Evolutionary conservation across 1,140 invertebrate species (phyloP).

Genomic region (Drosophila pruinosa): DNA sequence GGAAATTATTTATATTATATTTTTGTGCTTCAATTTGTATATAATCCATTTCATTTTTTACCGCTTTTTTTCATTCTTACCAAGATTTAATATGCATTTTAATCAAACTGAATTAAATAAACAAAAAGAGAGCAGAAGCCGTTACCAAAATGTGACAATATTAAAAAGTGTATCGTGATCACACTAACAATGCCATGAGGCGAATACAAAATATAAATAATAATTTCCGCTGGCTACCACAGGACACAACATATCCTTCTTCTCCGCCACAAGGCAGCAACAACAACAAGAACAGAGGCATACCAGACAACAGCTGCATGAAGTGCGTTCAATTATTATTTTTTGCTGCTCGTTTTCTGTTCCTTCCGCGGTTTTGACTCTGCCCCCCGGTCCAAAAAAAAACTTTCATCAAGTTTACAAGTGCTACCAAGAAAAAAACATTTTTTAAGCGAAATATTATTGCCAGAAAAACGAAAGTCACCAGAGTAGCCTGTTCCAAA

Average conservation of each 20-base stretch:
- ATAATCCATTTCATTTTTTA: conserved; percentile 47
- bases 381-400: conserved; percentile 37
- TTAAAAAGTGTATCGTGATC: conserved; percentile 56
- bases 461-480: conserved; percentile 45
- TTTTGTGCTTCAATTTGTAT: conserved; percentile 56
- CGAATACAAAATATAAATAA: conserved; percentile 70
- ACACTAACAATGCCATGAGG: conserved; percentile 33
- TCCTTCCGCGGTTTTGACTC: conserved; percentile 6
- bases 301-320: conserved; percentile 68
- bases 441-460: conserved; percentile 68
- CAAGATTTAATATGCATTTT: conserved; percentile 79
- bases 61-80: conserved; percentile 31
- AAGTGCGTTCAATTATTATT: conserved; percentile 74
- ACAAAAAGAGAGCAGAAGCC: conserved; percentile 27
- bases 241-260: conserved; percentile 65
- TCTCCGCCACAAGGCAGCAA: conserved; percentile 25
- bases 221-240: conserved; percentile 72
- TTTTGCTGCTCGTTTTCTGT: conserved; percentile 29
- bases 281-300: conserved; percentile 28
- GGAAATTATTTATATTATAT: conserved; percentile 81
- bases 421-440: conserved; percentile 29
- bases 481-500: conserved; percentile 13
- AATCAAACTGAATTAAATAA: conserved; percentile 66
- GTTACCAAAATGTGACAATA: conserved; percentile 42
- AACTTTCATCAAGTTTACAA: conserved; percentile 70